These are phyloP conservation scores for Bombus soroeensis DNA, from an alignment of 1,140 invertebrate genomes.

Conservation along the genomic window DNA sequence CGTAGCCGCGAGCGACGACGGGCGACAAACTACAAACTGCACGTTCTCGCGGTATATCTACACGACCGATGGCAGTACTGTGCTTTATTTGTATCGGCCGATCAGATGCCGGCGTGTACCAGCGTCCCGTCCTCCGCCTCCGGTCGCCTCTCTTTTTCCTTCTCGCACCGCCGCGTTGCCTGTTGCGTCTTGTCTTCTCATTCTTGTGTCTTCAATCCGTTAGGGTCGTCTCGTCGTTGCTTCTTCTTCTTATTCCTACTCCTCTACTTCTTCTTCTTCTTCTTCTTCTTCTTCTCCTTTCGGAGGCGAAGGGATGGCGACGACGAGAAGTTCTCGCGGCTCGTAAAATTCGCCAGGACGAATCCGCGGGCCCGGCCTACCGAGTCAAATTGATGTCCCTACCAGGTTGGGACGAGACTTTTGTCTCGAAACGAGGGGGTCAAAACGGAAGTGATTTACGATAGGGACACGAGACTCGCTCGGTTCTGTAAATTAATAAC, in stretches of 20 bases:
- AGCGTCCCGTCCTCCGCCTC: not conserved
- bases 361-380: constrained; percentile 13
- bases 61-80: constrained; percentile 66
- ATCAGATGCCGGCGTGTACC: constrained; percentile 70
- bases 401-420: constrained; percentile 6
- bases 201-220: constrained; percentile 31
- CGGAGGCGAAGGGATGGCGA: not conserved
- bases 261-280: not conserved
- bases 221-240: constrained; percentile 42
- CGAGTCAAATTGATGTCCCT: constrained; percentile 29
- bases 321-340: not conserved
- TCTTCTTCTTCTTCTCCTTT: not conserved
- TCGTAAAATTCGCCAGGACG: constrained; percentile 39
- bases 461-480: not conserved
- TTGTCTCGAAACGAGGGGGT: not conserved
- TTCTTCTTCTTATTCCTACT: not conserved
- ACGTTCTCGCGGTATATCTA: constrained; percentile 72
- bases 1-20: constrained; percentile 76
- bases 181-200: constrained; percentile 17
- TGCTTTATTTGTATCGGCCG: constrained; percentile 80
- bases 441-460: constrained; percentile 22
- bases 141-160: not conserved
- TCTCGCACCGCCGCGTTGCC: not conserved
- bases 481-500: constrained; percentile 19
- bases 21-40: constrained; percentile 79